Percentiles rank a stretch among this genome's conserved stretches.
phyloP scores from a whole-genome alignment of 2,888 invertebrate genomes.

The Prosopocoilus inquinatus region DNA sequence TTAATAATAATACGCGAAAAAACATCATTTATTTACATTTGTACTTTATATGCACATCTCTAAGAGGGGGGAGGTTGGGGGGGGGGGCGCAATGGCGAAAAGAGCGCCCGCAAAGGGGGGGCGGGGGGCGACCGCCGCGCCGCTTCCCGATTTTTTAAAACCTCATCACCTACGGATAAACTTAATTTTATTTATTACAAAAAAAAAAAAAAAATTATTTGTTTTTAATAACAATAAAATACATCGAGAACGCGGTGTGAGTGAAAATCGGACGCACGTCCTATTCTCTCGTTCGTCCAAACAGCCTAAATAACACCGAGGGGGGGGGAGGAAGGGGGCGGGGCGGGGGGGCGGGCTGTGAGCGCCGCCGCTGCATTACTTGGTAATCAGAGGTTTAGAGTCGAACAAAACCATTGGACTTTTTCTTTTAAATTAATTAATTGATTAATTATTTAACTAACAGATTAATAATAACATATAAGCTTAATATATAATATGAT shows the following conservation, averaged over 20 bases:
- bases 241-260: conserved; percentile 1
- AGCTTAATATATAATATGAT: not conserved
- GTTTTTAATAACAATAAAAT: conserved; percentile 1
- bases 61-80: not conserved
- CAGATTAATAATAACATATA: conserved; percentile 1
- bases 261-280: conserved; percentile 1
- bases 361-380: conserved; percentile 20
- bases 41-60: conserved; percentile 19
- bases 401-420: conserved; percentile 38
- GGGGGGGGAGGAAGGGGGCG: too few species aligned
- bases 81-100: not conserved
- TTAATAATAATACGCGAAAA: not conserved
- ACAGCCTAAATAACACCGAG: conserved; percentile 5
- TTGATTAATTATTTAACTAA: conserved; percentile 13
- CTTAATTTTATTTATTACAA: not conserved
- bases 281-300: not conserved
- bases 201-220: too few species aligned
- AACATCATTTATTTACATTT: conserved; percentile 24
- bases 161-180: conserved; percentile 13
- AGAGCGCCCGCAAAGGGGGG: not conserved
- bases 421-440: conserved; percentile 24
- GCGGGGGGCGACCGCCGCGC: conserved; percentile 3
- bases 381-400: conserved; percentile 32
- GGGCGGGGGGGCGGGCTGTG: too few species aligned
- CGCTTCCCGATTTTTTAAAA: conserved; percentile 5